phyloP scores from a whole-genome alignment of 1,140 invertebrate species.

The Papilio helenus region DNA sequence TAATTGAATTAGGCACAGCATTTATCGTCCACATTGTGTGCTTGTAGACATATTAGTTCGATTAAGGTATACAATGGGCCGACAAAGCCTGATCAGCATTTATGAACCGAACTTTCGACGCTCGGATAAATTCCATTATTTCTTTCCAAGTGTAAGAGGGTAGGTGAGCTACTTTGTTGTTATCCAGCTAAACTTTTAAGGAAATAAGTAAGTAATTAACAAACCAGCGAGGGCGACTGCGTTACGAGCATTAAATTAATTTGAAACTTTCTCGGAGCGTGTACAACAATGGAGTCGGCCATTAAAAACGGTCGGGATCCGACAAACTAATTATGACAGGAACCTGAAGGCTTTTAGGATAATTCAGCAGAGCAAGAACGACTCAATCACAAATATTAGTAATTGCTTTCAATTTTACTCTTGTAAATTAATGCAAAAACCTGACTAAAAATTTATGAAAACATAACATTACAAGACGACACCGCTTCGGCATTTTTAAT shows the following conservation, averaged over 20 bases:
- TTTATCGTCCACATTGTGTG: conserved; percentile 22
- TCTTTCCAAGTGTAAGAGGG: neutral
- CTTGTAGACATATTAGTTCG: conserved; percentile 28
- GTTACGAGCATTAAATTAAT: conserved; percentile 74
- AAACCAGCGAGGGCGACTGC: conserved; percentile 51
- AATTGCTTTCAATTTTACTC: conserved; percentile 36
- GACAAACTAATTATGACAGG: conserved; percentile 59
- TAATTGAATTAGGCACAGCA: conserved; percentile 41
- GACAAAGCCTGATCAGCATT: neutral
- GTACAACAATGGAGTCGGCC: conserved; percentile 59
- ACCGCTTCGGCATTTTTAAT: neutral
- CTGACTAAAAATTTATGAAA: neutral
- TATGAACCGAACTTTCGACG: neutral
- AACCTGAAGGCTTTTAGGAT: conserved; percentile 51
- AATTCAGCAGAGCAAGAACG: conserved; percentile 39
- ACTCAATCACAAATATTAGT: conserved; percentile 38
- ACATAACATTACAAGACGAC: neutral
- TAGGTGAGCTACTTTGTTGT: conserved; percentile 51
- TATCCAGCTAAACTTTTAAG: conserved; percentile 51
- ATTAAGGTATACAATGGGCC: neutral
- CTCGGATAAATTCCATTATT: neutral
- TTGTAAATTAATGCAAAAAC: conserved; percentile 3
- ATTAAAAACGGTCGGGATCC: conserved; percentile 55
- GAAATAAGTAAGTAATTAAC: conserved; percentile 71
- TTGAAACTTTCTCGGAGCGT: conserved; percentile 67